phyloP scores from a whole-genome alignment of 1,140 invertebrate genomes.

The Caerostris darwini region DNA sequence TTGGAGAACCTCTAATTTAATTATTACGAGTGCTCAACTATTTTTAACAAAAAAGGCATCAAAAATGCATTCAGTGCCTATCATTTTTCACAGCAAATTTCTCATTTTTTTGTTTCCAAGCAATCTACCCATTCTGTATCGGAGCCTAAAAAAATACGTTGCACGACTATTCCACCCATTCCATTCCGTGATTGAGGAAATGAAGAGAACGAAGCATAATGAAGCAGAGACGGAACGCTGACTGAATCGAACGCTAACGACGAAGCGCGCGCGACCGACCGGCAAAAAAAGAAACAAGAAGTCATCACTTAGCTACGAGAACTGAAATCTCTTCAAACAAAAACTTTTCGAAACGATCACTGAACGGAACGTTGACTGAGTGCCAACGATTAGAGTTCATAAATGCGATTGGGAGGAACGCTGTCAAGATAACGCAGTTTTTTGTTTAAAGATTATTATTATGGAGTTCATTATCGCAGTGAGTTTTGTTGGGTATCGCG shows the following conservation, averaged over 20 bases:
- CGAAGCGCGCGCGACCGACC: not conserved
- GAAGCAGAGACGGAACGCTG: not conserved
- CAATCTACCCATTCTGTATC: no score
- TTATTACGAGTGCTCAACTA: no score
- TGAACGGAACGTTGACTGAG: not conserved
- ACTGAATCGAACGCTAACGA: not conserved
- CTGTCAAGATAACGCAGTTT: no score
- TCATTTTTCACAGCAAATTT: no score
- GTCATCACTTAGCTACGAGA: constrained; percentile 12
- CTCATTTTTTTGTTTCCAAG: no score
- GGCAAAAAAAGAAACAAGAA: not conserved
- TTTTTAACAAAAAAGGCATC: no score
- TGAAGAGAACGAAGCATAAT: not conserved
- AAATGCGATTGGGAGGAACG: constrained; percentile 5
- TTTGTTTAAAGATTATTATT: no score
- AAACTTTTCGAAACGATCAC: not conserved
- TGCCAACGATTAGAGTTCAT: not conserved
- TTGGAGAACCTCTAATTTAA: no score
- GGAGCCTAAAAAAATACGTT: no score
- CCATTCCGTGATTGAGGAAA: not conserved
- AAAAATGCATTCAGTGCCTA: no score
- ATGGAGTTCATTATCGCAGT: no score
- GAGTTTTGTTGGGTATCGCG: no score
- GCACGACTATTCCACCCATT: not conserved
- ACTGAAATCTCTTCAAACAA: constrained; percentile 29